These are phyloP conservation scores for Accipiter virgatus DNA, from an alignment of 2,113 vertebrate species.

Conservation along the genomic window DNA sequence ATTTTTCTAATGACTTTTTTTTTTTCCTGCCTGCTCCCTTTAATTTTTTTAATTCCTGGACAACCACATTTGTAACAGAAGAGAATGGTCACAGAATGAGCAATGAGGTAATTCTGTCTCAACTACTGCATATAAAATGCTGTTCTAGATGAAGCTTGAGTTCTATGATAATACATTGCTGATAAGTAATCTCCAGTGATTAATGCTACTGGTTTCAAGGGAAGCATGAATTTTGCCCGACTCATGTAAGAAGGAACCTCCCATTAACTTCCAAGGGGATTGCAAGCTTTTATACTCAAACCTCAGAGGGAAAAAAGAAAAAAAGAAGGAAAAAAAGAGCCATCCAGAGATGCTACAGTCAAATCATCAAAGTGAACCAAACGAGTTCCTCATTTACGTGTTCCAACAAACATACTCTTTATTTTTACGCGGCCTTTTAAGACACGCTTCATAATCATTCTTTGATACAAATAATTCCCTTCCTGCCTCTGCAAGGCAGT, in stretches of 20 bases:
- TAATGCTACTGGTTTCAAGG: not conserved
- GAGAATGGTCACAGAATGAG: not conserved
- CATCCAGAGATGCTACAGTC: not conserved
- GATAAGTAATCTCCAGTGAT: not conserved
- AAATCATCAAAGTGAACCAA: not conserved
- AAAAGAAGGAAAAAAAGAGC: not conserved
- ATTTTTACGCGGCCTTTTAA: slow-evolving; percentile 8
- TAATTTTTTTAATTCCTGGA: not conserved
- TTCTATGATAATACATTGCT: not conserved
- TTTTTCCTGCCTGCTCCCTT: not conserved
- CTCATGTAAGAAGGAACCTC: not conserved
- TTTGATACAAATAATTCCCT: not conserved
- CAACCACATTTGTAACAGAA: not conserved
- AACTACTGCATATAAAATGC: not conserved
- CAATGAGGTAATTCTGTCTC: not conserved
- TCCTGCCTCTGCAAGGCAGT: not conserved
- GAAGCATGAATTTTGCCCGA: not conserved
- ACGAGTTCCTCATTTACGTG: not conserved
- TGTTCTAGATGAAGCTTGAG: not conserved
- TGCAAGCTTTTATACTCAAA: not conserved
- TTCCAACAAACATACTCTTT: slow-evolving; percentile 15
- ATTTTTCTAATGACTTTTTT: not conserved
- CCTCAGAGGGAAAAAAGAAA: not conserved
- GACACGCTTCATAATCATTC: not conserved
- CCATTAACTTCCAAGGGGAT: not conserved